Evolutionary conservation across 2,113 vertebrate species (phyloP), one percentile per base, ranked within the genome.

Genomic region (Catharus bicknelli): DNA sequence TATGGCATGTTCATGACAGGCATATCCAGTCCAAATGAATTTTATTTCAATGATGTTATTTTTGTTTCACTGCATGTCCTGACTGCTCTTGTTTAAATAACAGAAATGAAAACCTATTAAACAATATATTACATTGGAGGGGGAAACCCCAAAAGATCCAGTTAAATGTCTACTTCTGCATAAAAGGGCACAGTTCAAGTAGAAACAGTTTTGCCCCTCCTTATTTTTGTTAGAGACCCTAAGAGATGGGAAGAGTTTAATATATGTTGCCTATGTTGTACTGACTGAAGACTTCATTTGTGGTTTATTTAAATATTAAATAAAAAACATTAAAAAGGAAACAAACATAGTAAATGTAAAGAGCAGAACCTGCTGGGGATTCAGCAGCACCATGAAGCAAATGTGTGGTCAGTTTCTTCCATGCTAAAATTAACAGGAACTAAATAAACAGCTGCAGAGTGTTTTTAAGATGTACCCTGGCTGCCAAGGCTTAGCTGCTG

Each of bases 391-490:
- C 18, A 11, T 10, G 25, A 76, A 84, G 67, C 7, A 42, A 76
- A 77, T 51, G 23, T 74, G 34, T 38, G 67, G 78, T 73, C 57
- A 68, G 45, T 50, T 83, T 58, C 64, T 88, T 80, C 64, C 32
- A 15, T 47, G 70, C 63, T 86, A 67, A 86, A 93, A 90, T 86
- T 66, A 77, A 55, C 63, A 93, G 29, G 38, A 34, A 36, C 59
- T 77, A 90, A 94, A 83, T 74, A 81, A 91, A 90, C 68, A 93
- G 59, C 64, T 91, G 83, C 55, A 25, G 55, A 77, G 72, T 45
- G 16, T 70, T 93, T 70, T 94, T 83, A 32, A 90, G 75, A 58
- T 38, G 57, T 32, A 53, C 30, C 38, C n/a, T 88, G 59, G 27
- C 45, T 90, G 51, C 72, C 82, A 86, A 85, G 79, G 68, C 55